These are phyloP conservation scores for Diplodus puntazzo DNA, from an alignment of 2,797 vertebrate genomes.

Conservation along the genomic window DNA sequence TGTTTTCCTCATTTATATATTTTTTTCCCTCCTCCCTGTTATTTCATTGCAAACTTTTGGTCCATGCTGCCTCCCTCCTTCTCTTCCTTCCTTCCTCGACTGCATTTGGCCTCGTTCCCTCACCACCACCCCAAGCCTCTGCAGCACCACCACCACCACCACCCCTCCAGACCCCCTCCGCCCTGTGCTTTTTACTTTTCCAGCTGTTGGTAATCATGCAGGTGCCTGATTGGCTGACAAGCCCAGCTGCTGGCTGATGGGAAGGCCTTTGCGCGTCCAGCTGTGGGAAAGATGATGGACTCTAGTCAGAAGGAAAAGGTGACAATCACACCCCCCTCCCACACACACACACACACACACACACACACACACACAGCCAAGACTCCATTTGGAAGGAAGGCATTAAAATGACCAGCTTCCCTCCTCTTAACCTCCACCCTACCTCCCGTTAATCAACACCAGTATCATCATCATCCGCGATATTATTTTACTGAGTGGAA, in stretches of 20 bases:
- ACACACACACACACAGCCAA: slow-evolving; percentile 35
- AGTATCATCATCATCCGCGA: slow-evolving; percentile 36
- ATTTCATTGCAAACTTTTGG: slow-evolving; percentile 8
- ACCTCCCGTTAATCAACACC: slow-evolving; percentile 60
- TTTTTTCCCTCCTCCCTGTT: slow-evolving; percentile 11
- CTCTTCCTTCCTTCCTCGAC: slow-evolving; percentile 32
- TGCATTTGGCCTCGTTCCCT: slow-evolving; percentile 26
- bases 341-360: slow-evolving; percentile 25
- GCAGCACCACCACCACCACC: slow-evolving; percentile 19
- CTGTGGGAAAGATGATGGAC: slow-evolving; percentile 69
- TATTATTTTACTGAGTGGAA: slow-evolving; percentile 34
- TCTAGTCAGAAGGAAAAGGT: slow-evolving; percentile 71
- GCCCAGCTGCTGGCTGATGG: slow-evolving; percentile 69
- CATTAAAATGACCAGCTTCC: slow-evolving; percentile 30
- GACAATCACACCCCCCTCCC: slow-evolving; percentile 54
- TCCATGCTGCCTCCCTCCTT: slow-evolving; percentile 21
- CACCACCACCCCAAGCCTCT: slow-evolving; percentile 20
- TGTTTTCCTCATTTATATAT: slow-evolving; percentile 22
- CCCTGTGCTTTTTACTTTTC: slow-evolving; percentile 60
- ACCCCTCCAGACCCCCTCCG: slow-evolving; percentile 10
- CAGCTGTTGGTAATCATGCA: slow-evolving; percentile 79
- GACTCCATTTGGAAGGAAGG: slow-evolving; percentile 38
- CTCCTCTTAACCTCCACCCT: slow-evolving; percentile 15
- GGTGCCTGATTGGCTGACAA: slow-evolving; percentile 78
- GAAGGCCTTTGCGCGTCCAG: slow-evolving; percentile 63